Conservation (phyloP, 2,113 vertebrate species). For the Thinocorus orbignyianus region DNA sequence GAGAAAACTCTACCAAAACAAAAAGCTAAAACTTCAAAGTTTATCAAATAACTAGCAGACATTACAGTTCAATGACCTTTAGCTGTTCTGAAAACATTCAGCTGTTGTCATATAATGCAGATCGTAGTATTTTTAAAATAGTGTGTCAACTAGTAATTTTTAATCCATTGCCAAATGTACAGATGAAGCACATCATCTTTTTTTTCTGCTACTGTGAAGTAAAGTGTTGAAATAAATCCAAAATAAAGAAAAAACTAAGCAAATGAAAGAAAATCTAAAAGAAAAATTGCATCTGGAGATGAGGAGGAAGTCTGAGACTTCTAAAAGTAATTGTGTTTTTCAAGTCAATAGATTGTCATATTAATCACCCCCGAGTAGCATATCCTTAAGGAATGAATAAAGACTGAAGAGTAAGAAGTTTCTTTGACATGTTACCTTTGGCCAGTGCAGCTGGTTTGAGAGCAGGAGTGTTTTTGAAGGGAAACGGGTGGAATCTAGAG, state of each 20-base stretch:
- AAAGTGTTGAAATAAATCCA: slow-evolving; percentile 84
- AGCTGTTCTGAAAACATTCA: slow-evolving; percentile 75
- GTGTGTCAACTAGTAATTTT: slow-evolving; percentile 73
- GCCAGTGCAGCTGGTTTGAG: slow-evolving; percentile 73
- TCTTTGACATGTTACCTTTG: slow-evolving; percentile 86
- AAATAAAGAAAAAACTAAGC: slow-evolving; percentile 85
- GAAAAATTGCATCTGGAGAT: slow-evolving; percentile 91
- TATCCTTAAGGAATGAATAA: slow-evolving; percentile 71
- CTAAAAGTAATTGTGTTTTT: slow-evolving; percentile 88
- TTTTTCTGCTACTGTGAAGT: slow-evolving; percentile 85
- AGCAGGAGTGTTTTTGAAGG: slow-evolving; percentile 70
- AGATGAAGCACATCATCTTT: slow-evolving; percentile 78
- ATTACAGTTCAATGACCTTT: slow-evolving; percentile 68
- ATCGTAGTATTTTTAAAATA: slow-evolving; percentile 72
- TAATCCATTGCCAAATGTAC: slow-evolving; percentile 77
- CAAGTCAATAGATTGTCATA: slow-evolving; percentile 83
- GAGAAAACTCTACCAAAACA: slow-evolving; percentile 47
- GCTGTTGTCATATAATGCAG: slow-evolving; percentile 71
- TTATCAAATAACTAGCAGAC: slow-evolving; percentile 76
- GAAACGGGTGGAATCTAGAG: slow-evolving; percentile 68
- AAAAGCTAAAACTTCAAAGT: slow-evolving; percentile 75
- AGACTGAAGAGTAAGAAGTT: slow-evolving; percentile 68
- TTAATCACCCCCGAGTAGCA: slow-evolving; percentile 81
- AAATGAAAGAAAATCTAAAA: slow-evolving; percentile 79
- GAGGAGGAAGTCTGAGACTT: slow-evolving; percentile 81